phyloP scores from a whole-genome alignment of 2,113 vertebrate genomes.

The Acrocephalus kingi region DNA sequence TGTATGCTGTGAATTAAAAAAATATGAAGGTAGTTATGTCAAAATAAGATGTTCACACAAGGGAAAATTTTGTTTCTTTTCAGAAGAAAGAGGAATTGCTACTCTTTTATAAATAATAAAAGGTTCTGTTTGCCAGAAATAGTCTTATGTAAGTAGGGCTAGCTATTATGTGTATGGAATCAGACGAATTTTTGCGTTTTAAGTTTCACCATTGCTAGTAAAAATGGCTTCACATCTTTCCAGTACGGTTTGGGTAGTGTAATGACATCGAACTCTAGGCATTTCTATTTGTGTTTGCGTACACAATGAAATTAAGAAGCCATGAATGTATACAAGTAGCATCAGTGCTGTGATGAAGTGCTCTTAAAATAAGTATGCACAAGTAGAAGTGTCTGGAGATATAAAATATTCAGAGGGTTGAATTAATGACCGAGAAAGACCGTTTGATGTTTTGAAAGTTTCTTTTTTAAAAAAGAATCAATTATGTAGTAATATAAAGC shows the following conservation, averaged over 20 bases:
- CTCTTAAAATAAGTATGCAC: conserved; percentile 38
- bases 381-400: conserved; percentile 44
- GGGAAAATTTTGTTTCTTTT: background rate
- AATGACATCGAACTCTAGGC: background rate
- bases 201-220: background rate
- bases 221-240: background rate
- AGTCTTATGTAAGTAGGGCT: background rate
- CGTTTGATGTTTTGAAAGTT: conserved; percentile 11
- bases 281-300: background rate
- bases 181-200: background rate
- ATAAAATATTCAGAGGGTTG: conserved; percentile 50
- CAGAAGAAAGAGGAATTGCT: background rate
- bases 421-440: background rate
- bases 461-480: background rate
- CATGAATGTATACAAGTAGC: background rate
- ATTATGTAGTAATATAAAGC: conserved; percentile 38
- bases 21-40: background rate
- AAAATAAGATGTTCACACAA: background rate
- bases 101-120: background rate
- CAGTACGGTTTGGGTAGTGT: background rate
- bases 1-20: background rate
- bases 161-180: background rate
- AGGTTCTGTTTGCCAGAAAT: background rate
- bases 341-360: conserved; percentile 34
- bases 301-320: background rate